phyloP scores from a whole-genome alignment of 2,888 invertebrate genomes.

The Sipha maydis region DNA sequence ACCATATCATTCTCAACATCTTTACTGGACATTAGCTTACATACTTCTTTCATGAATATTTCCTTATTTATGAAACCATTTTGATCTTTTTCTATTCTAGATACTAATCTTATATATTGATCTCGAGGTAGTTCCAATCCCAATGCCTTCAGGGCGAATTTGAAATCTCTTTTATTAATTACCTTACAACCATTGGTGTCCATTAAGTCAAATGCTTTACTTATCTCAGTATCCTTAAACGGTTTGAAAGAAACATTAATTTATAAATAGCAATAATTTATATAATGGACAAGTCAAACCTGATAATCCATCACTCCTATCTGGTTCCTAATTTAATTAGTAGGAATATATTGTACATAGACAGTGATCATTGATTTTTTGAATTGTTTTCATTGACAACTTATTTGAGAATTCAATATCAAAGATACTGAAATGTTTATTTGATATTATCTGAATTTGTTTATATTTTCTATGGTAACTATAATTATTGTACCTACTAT shows the following conservation, averaged over 20 bases:
- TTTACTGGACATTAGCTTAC: constrained; percentile 3
- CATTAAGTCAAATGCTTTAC: constrained; percentile 49
- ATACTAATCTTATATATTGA: constrained; percentile 34
- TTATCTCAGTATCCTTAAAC: constrained; percentile 40
- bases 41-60: constrained; percentile 25
- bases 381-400: background rate
- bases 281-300: background rate
- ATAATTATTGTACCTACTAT: no score
- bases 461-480: background rate
- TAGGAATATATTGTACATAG: background rate
- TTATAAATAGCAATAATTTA: background rate
- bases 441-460: background rate
- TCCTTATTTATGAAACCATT: constrained; percentile 9
- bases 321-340: background rate
- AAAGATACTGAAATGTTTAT: background rate
- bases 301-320: background rate
- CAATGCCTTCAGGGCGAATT: constrained; percentile 41
- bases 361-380: background rate
- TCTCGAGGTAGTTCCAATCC: constrained; percentile 33
- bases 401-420: background rate
- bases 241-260: background rate
- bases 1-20: constrained; percentile 29
- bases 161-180: constrained; percentile 36
- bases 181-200: background rate
- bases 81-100: constrained; percentile 29